Base-by-base conservation (phyloP, 92 coral and sea anemone species). In the Parazoanthus darwini region DNA sequence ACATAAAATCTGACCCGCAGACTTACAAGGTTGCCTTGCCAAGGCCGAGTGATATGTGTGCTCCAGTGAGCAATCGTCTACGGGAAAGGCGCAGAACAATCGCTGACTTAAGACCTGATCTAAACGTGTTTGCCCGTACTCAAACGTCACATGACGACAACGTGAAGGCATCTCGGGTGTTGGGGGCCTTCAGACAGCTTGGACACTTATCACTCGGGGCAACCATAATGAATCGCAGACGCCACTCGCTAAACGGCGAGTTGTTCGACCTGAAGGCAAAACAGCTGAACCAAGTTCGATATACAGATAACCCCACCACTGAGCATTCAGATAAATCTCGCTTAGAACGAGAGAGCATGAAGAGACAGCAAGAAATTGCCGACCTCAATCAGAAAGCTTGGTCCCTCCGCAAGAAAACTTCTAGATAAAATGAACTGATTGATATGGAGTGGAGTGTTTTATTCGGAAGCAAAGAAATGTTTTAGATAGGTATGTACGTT, bases 161-260 rank as follows among this genome's bases (percentile, higher is more conserved):
- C 4, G 33, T 81, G 35, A 81, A 81, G 8, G 74, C 59, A 8
- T 81, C 85, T 20, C 56, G 74, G 18, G 8, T 63, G 15, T 3
- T 81, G 72, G 85, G 85, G 3, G 20, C 73, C 1, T 81, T 81
- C 58, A 37, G 85, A 5, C 85, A 81, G 15, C 15, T 81, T 36
- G 85, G 85, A 3, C 85, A 81, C 85, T 1, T 51, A 4, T 33
- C 51, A n/a, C 7, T 81, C 1, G 85, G 85, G 36, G 50, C 85
- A 63, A 70, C 72, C 1, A 20, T 81, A 63, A 8, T 81, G 35
- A 37, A 36, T 11, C 43, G 72, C 10, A 58, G 73, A 36, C 85
- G 85, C 20, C 10, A 1, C 18, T 81, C 85, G 26, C 9, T 63
- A 6, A 7, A 5, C 33, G 4, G 3, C 22, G 63, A n/a, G 50